Base-by-base conservation (phyloP, 2,113 vertebrate species). In the Lynx canadensis region DNA sequence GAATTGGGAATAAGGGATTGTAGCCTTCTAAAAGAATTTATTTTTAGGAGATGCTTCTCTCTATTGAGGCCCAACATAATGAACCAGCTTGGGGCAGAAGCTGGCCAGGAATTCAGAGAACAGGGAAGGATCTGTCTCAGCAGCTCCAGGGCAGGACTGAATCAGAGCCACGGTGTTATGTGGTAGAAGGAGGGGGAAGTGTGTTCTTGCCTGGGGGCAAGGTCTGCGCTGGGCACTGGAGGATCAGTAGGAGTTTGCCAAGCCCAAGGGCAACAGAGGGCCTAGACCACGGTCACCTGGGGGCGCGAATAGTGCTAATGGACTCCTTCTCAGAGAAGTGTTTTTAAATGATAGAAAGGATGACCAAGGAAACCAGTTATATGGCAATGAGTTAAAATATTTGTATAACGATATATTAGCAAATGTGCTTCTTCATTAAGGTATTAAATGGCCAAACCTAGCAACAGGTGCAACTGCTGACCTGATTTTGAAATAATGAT, bases 1-100 rank as follows among this genome's bases (percentile, higher is more conserved):
- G 31, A 52, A 11, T 10, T 84, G 55, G 41, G 50, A 87, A 82
- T 65, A 68, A 73, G 16, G 25, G 63, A 73, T 71, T 85, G 18
- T 91, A 92, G 71, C 60, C 73, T 93, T 88, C 57, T 85, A 4
- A 91, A 82, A 91, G 81, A 90, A 95, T 91, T 91, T 73, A 25
- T 83, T 94, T 95, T 93, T 41, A 83, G 74, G 63, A 94, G 91
- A 91, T 68, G 45, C 12, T 66, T 95, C 36, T 63, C 38, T 74
- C 14, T 89, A 10, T 90, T 79, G 87, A 65, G 31, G 57, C 29
- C 33, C 36, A 31, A 19, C 1, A 12, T 83, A 4, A 33, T 29
- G 27, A 85, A 18, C 11, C 29, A 89, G 8, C 52, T 63, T 63
- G 66, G 82, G 52, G 60, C 60, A 94, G 38, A 85, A 65, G 68